Conservation (phyloP, 2,113 vertebrate genomes). For the Perca flavescens region DNA sequence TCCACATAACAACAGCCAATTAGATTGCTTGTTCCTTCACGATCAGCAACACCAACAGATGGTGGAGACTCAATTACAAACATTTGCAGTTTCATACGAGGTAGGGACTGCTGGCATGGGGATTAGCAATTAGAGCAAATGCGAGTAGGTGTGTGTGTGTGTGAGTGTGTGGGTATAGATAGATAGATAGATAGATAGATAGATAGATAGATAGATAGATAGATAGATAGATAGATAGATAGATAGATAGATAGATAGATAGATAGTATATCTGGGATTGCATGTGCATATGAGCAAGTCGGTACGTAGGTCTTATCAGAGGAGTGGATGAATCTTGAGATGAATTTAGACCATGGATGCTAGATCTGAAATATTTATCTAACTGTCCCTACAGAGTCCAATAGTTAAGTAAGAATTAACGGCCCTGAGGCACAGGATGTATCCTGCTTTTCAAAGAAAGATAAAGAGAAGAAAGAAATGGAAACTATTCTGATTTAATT, state of each 20-base stretch:
- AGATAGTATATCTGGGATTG: background rate
- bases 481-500: background rate
- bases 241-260: background rate
- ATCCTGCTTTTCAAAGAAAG: constrained; percentile 21
- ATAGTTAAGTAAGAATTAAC: constrained; percentile 62
- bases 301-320: constrained; percentile 32
- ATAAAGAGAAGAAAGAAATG: background rate
- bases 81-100: constrained; percentile 13
- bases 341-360: constrained; percentile 38
- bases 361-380: constrained; percentile 69
- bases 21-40: constrained; percentile 13
- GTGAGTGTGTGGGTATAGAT: background rate
- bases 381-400: constrained; percentile 50
- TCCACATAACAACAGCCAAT: constrained; percentile 50
- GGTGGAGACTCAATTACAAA: constrained; percentile 44
- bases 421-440: constrained; percentile 28
- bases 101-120: constrained; percentile 6
- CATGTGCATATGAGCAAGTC: background rate
- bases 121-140: background rate
- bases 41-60: constrained; percentile 38
- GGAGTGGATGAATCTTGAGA: constrained; percentile 14
- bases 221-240: too few species aligned
- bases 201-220: too few species aligned
- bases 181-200: too few species aligned
- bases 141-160: background rate